Conservation (phyloP, 2,113 vertebrate genomes). For the Syngnathus typhle region DNA sequence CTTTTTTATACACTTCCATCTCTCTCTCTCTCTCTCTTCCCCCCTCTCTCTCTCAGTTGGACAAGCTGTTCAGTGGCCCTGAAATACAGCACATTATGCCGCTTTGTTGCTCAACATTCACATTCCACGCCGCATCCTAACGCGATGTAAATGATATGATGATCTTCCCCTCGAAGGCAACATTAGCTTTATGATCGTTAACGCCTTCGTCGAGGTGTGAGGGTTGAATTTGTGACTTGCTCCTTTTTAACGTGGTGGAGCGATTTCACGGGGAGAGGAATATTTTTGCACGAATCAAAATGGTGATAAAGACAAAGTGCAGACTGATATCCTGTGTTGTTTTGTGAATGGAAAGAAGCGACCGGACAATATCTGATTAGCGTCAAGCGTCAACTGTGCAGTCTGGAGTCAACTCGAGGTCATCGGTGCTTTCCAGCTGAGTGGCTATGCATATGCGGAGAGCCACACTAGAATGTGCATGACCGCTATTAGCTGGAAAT, state of each 20-base stretch:
- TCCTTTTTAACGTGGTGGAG: conserved; percentile 7
- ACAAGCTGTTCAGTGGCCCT: conserved; percentile 71
- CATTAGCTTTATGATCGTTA: conserved; percentile 53
- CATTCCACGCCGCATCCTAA: conserved; percentile 56
- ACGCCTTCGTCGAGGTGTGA: conserved; percentile 38
- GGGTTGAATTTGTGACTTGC: conserved; percentile 45
- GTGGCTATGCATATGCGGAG: conserved; percentile 42
- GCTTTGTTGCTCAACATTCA: conserved; percentile 61
- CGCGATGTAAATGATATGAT: conserved; percentile 73
- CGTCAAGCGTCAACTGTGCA: conserved; percentile 12
- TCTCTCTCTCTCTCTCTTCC: background rate
- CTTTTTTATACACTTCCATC: conserved; percentile 19
- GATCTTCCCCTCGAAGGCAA: conserved; percentile 53
- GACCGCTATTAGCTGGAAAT: conserved; percentile 46
- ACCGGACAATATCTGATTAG: conserved; percentile 18
- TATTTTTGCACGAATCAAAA: conserved; percentile 2
- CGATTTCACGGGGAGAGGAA: background rate
- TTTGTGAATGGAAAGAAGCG: conserved; percentile 18
- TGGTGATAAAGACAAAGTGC: background rate
- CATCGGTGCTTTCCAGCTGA: conserved; percentile 50
- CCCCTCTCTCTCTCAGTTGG: conserved; percentile 42
- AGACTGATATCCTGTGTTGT: conserved; percentile 5
- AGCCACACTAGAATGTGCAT: conserved; percentile 58
- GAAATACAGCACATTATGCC: conserved; percentile 63
- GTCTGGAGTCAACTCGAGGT: conserved; percentile 52